Conservation (phyloP, 1,140 invertebrate genomes). For the Heliconius himera region DNA sequence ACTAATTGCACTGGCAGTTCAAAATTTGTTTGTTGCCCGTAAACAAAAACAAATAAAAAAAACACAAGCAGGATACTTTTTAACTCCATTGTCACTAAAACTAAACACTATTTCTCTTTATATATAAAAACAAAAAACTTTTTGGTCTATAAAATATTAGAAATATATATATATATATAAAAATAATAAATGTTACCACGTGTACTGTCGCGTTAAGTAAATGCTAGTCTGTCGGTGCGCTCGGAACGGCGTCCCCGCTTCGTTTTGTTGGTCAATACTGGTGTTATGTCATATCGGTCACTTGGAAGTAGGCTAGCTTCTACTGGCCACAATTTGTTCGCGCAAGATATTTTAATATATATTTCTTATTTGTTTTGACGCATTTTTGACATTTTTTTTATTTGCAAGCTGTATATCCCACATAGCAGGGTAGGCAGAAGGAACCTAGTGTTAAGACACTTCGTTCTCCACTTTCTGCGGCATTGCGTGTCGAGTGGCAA, state of each 20-base stretch:
- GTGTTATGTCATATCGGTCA: constrained; percentile 45
- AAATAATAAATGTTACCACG: constrained; percentile 10
- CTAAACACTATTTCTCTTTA: constrained; percentile 10
- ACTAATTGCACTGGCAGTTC: constrained; percentile 90
- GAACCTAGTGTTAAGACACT: too few species aligned
- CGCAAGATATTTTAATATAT: background rate
- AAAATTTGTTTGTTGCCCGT: constrained; percentile 74
- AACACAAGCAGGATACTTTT: constrained; percentile 22
- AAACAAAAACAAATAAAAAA: constrained; percentile 46
- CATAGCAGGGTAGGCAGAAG: too few species aligned
- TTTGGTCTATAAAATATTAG: background rate
- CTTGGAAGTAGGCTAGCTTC: constrained; percentile 42
- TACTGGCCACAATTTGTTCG: background rate
- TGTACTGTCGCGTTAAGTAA: constrained; percentile 20
- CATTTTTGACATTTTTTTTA: background rate
- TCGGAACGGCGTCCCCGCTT: constrained; percentile 37
- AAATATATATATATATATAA: background rate
- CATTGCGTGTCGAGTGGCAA: too few species aligned
- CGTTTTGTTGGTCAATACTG: constrained; percentile 41
- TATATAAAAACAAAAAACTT: background rate
- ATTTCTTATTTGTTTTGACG: background rate
- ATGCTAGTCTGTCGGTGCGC: constrained; percentile 22
- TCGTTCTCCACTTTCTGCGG: too few species aligned
- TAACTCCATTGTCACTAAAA: constrained; percentile 29
- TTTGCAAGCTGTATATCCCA: background rate